Conservation (phyloP, 1,140 invertebrate species). For the Anastrepha ludens region DNA sequence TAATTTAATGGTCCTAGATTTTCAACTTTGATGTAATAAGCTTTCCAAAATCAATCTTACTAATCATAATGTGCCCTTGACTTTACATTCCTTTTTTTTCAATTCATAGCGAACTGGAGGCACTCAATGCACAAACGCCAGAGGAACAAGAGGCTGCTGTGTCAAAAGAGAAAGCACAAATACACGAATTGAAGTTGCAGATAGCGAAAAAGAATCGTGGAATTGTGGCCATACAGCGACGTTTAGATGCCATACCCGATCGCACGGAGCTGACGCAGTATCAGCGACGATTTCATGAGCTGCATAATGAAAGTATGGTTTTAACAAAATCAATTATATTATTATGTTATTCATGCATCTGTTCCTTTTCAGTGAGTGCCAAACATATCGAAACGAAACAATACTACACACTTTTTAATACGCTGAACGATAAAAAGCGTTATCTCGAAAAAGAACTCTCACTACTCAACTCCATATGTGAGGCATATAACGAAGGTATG, state of each 20-base stretch:
- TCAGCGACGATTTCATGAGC: slow-evolving; percentile 94
- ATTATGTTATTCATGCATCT: slow-evolving; percentile 48
- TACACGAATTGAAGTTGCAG: slow-evolving; percentile 76
- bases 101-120: slow-evolving; percentile 75
- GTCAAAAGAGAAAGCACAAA: slow-evolving; percentile 76
- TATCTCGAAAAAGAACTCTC: slow-evolving; percentile 94
- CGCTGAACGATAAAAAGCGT: slow-evolving; percentile 92
- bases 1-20: too few species aligned
- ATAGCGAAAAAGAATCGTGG: slow-evolving; percentile 89
- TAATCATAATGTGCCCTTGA: too few species aligned
- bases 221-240: slow-evolving; percentile 84
- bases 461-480: slow-evolving; percentile 94
- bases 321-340: background rate
- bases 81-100: too few species aligned
- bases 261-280: slow-evolving; percentile 95
- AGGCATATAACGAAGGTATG: slow-evolving; percentile 91
- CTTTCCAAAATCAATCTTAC: too few species aligned
- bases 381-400: slow-evolving; percentile 98
- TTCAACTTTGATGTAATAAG: too few species aligned
- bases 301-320: slow-evolving; percentile 92
- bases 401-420: slow-evolving; percentile 97
- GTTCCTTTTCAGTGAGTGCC: slow-evolving; percentile 84
- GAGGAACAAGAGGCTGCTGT: slow-evolving; percentile 76
- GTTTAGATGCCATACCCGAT: slow-evolving; percentile 93
- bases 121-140: slow-evolving; percentile 74